Evolutionary conservation across 2,113 vertebrate species (phyloP).

Genomic region (Leiothrix lutea): DNA sequence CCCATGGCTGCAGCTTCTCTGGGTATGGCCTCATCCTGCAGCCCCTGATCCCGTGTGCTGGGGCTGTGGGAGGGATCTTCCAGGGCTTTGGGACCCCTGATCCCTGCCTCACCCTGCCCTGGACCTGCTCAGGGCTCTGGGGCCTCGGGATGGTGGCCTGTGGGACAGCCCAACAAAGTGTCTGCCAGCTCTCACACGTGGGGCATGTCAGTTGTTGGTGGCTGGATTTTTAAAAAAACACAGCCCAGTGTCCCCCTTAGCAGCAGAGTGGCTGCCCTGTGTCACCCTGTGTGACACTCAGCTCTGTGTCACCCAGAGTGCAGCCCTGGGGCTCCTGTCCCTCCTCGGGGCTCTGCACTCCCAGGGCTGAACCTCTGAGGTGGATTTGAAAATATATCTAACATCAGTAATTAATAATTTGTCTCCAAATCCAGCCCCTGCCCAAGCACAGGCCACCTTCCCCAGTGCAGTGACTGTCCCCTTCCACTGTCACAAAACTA

Average conservation of each 20-base stretch:
- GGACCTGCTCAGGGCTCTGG: neutral
- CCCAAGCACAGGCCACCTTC: neutral
- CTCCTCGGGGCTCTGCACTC: neutral
- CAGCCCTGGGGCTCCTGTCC: neutral
- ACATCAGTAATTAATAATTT: no score
- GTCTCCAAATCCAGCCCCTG: neutral
- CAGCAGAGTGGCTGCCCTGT: rapidly evolving
- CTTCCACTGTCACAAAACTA: no score
- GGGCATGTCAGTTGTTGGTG: rapidly evolving
- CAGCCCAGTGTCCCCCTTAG: neutral
- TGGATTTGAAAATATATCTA: neutral
- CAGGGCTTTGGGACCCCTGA: neutral
- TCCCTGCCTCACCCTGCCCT: neutral
- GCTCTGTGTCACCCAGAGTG: rapidly evolving
- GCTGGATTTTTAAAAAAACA: rapidly evolving
- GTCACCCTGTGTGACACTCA: neutral
- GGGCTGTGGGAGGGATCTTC: neutral
- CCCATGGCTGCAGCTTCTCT: rapidly evolving
- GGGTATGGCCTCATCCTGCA: rapidly evolving
- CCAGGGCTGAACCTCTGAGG: neutral
- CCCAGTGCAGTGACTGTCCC: neutral
- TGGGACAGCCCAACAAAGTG: neutral
- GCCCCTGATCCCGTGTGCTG: neutral
- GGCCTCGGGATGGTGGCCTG: neutral
- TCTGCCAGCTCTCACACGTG: neutral